Evolutionary conservation across 2,888 invertebrate species (phyloP), one percentile per base, ranked within the genome.

Genomic region (Biston stratarius): DNA sequence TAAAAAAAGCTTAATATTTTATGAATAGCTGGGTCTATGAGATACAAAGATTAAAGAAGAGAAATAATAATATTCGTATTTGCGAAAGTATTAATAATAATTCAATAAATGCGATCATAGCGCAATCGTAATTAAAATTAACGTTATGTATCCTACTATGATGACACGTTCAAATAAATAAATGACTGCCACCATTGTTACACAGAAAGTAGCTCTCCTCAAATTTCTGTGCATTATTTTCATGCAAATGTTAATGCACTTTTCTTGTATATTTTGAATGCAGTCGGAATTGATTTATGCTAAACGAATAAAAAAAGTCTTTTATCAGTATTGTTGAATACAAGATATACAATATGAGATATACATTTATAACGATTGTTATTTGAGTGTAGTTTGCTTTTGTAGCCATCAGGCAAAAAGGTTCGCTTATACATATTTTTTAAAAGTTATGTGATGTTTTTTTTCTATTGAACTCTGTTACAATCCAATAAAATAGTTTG

Each of bases 261-360:
- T 90, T 86, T 83, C 87, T 79, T 91, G 91, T 91, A 84, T 78
- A 80, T 82, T 82, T 79, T 77, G 80, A 76, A 80, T 86, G 84
- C 83, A 77, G 80, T 83, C 80, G 75, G 82, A 84, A 81, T 83
- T 89, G 86, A 88, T 87, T 83, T 83, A 88, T 88, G 79, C 78
- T 61, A 38, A 51, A 45, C 33, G 60, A 59, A 65, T 55, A 73
- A 65, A 73, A 65, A 73, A 53, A 63, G 64, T 24, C 15, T 61
- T 60, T 58, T 57, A 58, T 36, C 47, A 58, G 47, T 36, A 15
- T 11, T 6, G 34, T 57, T 47, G 57, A 57, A 57, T 45, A 56
- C 12, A 57, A 34, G 42, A 57, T 45, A n/a, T 34, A 57, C 11
- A 45, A 57, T 47, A 55, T 24, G n/a, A 42, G 55, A 55, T 44